A percentile compares a stretch with the other conserved stretches of the same genome.
phyloP scores from a whole-genome alignment of 2,888 invertebrate species.

The Lissocephala sabroskyi region DNA sequence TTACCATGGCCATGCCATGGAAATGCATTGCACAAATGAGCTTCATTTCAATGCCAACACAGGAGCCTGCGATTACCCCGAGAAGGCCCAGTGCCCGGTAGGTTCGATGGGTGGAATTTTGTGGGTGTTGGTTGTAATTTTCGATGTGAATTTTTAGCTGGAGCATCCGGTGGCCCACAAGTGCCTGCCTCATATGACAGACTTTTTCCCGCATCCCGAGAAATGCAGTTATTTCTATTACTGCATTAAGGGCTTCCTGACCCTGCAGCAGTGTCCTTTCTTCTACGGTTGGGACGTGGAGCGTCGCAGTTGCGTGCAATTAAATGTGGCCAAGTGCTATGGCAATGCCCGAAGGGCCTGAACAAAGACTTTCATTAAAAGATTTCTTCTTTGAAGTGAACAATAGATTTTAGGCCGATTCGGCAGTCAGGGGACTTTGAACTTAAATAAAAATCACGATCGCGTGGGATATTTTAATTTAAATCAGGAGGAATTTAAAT shows the following conservation, averaged over 20 bases:
- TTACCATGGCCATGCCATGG: constrained; percentile 63
- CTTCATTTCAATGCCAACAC: constrained; percentile 62
- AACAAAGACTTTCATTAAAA: neutral
- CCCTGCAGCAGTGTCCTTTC: constrained; percentile 70
- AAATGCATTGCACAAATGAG: constrained; percentile 67
- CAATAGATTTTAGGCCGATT: too few relatives aligned
- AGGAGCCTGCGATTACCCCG: constrained; percentile 65
- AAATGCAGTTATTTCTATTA: constrained; percentile 70
- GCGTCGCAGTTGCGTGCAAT: constrained; percentile 57
- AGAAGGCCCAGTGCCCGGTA: constrained; percentile 59
- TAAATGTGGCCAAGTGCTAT: constrained; percentile 62
- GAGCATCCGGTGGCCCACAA: constrained; percentile 43
- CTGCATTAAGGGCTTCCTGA: constrained; percentile 68
- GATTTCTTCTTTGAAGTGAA: too few relatives aligned
- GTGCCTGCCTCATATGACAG: constrained; percentile 58
- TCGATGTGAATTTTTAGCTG: too few relatives aligned
- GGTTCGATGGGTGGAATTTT: too few relatives aligned
- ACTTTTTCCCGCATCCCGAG: constrained; percentile 68
- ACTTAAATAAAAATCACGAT: too few relatives aligned
- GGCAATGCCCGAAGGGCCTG: constrained; percentile 34
- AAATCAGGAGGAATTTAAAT: too few relatives aligned
- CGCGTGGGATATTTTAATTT: too few relatives aligned
- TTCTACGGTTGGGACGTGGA: constrained; percentile 70
- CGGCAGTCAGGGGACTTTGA: too few relatives aligned
- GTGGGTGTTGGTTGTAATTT: too few relatives aligned